These are phyloP conservation scores for Albula goreensis DNA, from an alignment of 2,113 vertebrate species.

Conservation along the genomic window DNA sequence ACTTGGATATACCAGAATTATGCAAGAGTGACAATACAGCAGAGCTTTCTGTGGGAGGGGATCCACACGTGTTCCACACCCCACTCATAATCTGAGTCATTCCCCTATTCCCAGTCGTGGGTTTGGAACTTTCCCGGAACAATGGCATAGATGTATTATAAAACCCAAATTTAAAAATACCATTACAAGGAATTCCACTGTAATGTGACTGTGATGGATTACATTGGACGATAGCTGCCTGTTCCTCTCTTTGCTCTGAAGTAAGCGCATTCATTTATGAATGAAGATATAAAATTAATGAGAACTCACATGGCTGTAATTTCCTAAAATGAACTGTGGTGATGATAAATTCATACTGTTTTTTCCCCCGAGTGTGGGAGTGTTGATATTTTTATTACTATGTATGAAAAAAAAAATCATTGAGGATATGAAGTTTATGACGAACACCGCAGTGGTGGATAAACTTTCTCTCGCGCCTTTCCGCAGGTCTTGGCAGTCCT, in stretches of 20 bases:
- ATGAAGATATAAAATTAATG: neutral
- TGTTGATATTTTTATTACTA: neutral
- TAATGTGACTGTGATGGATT: constrained; percentile 17
- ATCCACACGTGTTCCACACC: too few species aligned
- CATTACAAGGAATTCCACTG: neutral
- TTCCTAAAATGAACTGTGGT: neutral
- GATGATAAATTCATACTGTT: too few species aligned
- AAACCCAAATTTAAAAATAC: neutral
- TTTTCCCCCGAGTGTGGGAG: neutral
- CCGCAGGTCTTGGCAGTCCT: neutral
- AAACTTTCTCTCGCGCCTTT: too few species aligned
- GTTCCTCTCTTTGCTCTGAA: neutral
- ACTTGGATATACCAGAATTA: too few species aligned
- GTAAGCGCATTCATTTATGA: neutral
- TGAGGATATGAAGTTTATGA: neutral
- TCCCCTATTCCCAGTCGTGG: too few species aligned
- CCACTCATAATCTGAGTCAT: too few species aligned
- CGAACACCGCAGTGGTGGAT: neutral
- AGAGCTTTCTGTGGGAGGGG: too few species aligned
- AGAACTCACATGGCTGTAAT: neutral
- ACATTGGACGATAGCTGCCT: neutral
- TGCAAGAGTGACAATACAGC: too few species aligned
- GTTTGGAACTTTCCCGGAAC: neutral
- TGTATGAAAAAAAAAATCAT: neutral
- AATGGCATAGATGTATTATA: neutral